Evolutionary conservation across 2,113 vertebrate species (phyloP), one percentile per base, ranked within the genome.

Genomic region (Marcusenius ussheri): DNA sequence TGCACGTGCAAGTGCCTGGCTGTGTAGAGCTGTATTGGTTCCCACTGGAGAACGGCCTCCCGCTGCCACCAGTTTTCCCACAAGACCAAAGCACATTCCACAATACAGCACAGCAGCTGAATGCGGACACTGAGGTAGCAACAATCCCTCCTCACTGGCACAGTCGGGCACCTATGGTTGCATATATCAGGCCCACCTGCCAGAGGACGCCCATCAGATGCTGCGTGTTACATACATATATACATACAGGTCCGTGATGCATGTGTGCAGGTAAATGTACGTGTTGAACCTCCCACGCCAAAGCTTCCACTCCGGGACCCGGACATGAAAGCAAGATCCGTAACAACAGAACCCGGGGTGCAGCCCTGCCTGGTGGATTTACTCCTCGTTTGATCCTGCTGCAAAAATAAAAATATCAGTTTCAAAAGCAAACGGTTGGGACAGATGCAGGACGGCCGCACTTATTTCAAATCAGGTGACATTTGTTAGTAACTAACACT

Each of bases 401-500:
- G 83, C 90, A 90, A 91, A 92, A 92, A 93, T 88, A 93, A 91
- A 91, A 53, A 93, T 92, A 94, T 95, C 92, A 92, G 91, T 94
- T 94, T 94, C 91, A 95, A 92, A 93, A 92, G 90, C 58, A 92
- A 85, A 62, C 89, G 89, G 90, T 89, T 17, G 89, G 89, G 88
- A 89, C 89, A 88, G 62, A 92, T 42, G 15, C 88, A 89, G 91
- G 90, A 84, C 90, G 92, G 93, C 91, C 91, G 92, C 91, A 92
- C 93, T 95, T 94, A 94, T 95, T 93, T 95, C 92, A 95, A 47
- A 96, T 95, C 95, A 95, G 94, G 95, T 97, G 96, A 97, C 97
- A 97, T 96, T 97, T 96, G 96, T 95, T 96, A 94, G 95, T 94
- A 93, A 95, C 96, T 95, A 96, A 95, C 95, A 95, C 95, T 94